Base-by-base conservation (phyloP, 92 coral and sea anemone genomes). In the Galaxea fascicularis region DNA sequence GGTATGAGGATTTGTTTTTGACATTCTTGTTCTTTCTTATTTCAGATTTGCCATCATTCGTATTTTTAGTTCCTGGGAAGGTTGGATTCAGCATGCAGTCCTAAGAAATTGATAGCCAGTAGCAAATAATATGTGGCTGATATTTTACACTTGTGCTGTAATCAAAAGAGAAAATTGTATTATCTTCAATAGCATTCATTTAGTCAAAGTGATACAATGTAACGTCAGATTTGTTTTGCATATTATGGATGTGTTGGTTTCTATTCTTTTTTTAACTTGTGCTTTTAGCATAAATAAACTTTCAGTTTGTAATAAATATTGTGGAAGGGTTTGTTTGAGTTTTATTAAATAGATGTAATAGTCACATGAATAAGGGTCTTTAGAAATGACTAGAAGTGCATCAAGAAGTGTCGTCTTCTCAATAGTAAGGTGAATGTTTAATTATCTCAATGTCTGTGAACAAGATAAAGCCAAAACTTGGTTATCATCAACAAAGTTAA, bases 1-100 rank as follows among this genome's bases (percentile, higher is more conserved):
- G 2, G 41, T 6, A 35, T 35, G 41, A 2, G 41, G 6, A 35
- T 35, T 12, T 65, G 20, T 1, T 60, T 29, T 13, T 52, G 13
- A 6, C 0, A 27, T 10, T 39, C 3, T 0, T 41, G 12, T 26
- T 8, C 17, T 26, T 16, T 35, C 1, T 26, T 78, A 10, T 73
- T 78, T 78, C 82, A 78, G 82, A 78, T 64, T 16, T 63, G 60
- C 62, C 45, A 17, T n/a, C 12, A n/a, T 27, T 45, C 41, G 17
- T 8, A 45, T 44, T 54, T 57, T 16, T 39, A 16, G 26, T 53
- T 20, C 25, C 78, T 27, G 18, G 71, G 18, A 59, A 47, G 10
- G 13, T 35, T 41, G 39, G 3, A 59, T 58, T 3, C 39, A 22
- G 11, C 24, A 21, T 30, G 21, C 52, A 29, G 16, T 15, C 15